Evolutionary conservation across 2,888 invertebrate species (phyloP), one percentile per base, ranked within the genome.

Genomic region (Rotaria magnacalcarata): DNA sequence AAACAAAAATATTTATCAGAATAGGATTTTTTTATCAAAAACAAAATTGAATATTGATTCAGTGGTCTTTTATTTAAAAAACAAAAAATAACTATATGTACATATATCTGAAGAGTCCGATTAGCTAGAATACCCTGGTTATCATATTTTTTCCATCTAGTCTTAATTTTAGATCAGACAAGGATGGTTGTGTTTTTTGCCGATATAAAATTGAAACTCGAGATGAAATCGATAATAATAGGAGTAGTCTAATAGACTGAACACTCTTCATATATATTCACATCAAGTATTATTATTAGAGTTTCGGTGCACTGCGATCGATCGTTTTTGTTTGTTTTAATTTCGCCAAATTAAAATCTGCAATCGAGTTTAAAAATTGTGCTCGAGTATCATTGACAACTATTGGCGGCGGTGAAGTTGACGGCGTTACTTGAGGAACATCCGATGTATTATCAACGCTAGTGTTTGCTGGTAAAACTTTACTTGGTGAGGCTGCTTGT

Each of bases 301-400:
- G 3, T 80, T 80, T 80, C 11, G 80, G 80, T 47, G 80, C 80
- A 80, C 80, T 80, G 5, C 80, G 43, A 80, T 80, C 80, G 19
- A 47, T 21, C 0, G 47, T 80, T 80, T 80, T 80, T 0, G 80
- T n/a, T n/a, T 43, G n/a, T 47, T 80, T 80, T 7, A 80, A 80
- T 43, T 80, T 80, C 4, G 47, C 7, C 1, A n/a, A 0, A 47
- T 8, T 47, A 47, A 80, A 80, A n/a, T 47, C 80, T 8, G 47
- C 1, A 11, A 80, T 80, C 2, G 43, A 43, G 47, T 7, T 80
- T n/a, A 80, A 47, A 2, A 80, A 80, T 47, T 80, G 24, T 0
- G 19, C n/a, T 21, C 80, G 80, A 80, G 24, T n/a, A n/a, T 80
- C 80, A 43, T n/a, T 47, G 3, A 24, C n/a, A n/a, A 47, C 10